These are phyloP conservation scores for Amblyraja radiata DNA, from an alignment of 2,797 vertebrate species.

Conservation along the genomic window DNA sequence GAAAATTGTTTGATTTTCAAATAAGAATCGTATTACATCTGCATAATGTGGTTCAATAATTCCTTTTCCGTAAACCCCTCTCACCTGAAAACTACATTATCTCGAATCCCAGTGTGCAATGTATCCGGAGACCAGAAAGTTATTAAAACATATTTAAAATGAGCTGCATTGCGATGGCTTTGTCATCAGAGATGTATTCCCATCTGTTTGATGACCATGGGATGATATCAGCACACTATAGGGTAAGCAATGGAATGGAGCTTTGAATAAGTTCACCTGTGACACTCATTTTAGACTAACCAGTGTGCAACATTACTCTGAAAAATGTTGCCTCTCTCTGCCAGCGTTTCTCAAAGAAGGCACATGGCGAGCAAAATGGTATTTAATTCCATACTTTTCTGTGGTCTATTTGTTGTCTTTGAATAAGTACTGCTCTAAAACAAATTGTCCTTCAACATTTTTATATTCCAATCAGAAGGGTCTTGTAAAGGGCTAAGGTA, in stretches of 20 bases:
- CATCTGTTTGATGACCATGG: not conserved
- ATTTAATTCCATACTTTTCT: too few species aligned
- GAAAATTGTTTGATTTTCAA: not conserved
- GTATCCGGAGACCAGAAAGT: not conserved
- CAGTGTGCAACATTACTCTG: not conserved
- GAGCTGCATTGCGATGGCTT: not conserved
- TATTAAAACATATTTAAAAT: not conserved
- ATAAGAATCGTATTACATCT: not conserved
- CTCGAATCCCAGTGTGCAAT: not conserved
- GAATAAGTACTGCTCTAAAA: too few species aligned
- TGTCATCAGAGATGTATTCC: not conserved
- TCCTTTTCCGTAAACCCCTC: not conserved
- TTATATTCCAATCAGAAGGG: too few species aligned
- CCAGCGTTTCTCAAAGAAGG: not conserved
- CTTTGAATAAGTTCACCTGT: not conserved
- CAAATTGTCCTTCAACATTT: too few species aligned
- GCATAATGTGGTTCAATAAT: not conserved
- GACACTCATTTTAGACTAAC: not conserved
- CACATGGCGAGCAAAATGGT: too few species aligned
- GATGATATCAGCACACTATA: not conserved
- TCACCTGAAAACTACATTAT: not conserved
- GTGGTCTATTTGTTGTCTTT: too few species aligned
- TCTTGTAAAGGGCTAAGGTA: too few species aligned
- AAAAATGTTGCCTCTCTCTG: not conserved
- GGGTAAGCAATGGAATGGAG: not conserved